These are phyloP conservation scores for Tineola bisselliella DNA, from an alignment of 2,888 invertebrate species.

Conservation along the genomic window DNA sequence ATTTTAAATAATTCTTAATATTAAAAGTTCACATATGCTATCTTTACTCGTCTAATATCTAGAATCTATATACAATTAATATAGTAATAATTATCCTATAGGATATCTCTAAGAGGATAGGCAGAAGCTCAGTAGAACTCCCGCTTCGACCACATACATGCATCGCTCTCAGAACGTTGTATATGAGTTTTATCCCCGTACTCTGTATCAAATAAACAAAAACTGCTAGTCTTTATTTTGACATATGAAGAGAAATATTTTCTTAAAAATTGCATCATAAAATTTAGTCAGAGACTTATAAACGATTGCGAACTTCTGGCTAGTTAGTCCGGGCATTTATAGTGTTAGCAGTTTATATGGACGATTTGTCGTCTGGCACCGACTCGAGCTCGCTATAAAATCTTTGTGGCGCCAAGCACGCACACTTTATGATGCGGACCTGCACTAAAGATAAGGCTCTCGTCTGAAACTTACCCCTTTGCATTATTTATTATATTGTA, in stretches of 20 bases:
- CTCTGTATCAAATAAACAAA: too few relatives aligned
- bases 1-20: neutral
- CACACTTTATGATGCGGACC: constrained; percentile 17
- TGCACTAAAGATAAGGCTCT: constrained; percentile 41
- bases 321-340: neutral
- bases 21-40: neutral
- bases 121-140: too few relatives aligned
- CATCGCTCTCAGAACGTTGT: too few relatives aligned
- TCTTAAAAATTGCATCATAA: too few relatives aligned
- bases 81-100: too few relatives aligned
- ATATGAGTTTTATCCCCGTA: too few relatives aligned
- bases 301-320: neutral
- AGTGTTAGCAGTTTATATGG: constrained; percentile 1
- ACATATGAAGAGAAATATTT: too few relatives aligned
- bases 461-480: neutral
- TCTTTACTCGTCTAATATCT: too few relatives aligned
- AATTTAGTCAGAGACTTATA: neutral
- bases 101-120: too few relatives aligned
- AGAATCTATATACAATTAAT: too few relatives aligned
- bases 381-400: constrained; percentile 44
- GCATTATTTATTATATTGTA: neutral
- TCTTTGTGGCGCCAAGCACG: constrained; percentile 37
- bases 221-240: too few relatives aligned
- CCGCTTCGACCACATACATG: too few relatives aligned
- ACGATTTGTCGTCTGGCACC: constrained; percentile 11